Evolutionary conservation across 1,140 invertebrate species (phyloP), one percentile per base, ranked within the genome.

Genomic region (Calephelis virginiensis): DNA sequence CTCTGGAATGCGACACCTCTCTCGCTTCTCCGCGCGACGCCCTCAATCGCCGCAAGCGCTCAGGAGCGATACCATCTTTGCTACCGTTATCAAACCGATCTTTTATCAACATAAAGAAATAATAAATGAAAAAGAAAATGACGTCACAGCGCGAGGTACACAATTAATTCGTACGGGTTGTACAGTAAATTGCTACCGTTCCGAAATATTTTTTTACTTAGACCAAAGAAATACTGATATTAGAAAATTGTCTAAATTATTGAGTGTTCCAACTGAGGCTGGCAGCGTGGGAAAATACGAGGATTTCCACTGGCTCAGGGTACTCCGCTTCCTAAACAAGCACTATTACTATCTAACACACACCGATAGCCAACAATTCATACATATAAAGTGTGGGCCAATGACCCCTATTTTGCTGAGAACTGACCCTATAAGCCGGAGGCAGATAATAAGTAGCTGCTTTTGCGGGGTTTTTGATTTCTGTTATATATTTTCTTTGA

Each of bases 171-270:
- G n/a, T n/a, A 28, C 28, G 2, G 28, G 28, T 28, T 0, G 28
- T 17, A 17, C 17, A 17, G 17, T 43, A 43, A 43, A 1, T 1
- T 43, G 40, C 40, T 43, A 43, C 40, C 40, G 8, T 43, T 43
- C 8, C 7, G 6, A 43, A 43, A 43, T 43, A 5, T 38, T 13
- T 43, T 61, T 9, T 61, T n/a, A 63, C 64, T 65, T 61, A 40
- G 14, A 56, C 63, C 63, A 45, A 38, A 46, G 14, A 13, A 5
- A 46, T 48, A 59, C 49, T 63, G 63, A 53, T 69, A 69, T 69
- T 64, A 63, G 82, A 85, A 85, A 85, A 85, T 83, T 85, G 80
- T 78, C 82, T 85, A 85, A 85, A 85, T 82, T 83, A 85, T 85
- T 79, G 81, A 77, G 68, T 75, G 80, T 75, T 71, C 78, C 72